Evolutionary conservation across 2,888 invertebrate genomes (phyloP).

Genomic region (Nomada lathburiana): DNA sequence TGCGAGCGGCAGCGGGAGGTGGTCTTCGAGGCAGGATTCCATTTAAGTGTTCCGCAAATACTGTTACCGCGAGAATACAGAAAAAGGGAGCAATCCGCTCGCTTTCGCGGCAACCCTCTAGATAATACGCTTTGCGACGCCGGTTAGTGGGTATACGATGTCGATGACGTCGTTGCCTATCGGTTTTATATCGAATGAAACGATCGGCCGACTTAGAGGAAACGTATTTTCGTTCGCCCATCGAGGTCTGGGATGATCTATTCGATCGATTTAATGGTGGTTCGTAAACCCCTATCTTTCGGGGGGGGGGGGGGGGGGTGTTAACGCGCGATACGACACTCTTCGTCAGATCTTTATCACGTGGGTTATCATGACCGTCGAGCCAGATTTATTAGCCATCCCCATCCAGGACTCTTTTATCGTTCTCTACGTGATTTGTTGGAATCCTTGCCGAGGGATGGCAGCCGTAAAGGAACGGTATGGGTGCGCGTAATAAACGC

Average conservation of each 20-base stretch:
- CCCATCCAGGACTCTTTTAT: neutral
- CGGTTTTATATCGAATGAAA: slow-evolving; percentile 63
- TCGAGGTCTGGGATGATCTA: neutral
- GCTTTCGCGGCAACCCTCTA: slow-evolving; percentile 50
- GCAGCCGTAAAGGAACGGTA: neutral
- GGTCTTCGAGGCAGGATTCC: slow-evolving; percentile 63
- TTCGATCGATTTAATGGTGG: slow-evolving; percentile 1
- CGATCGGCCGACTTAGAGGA: slow-evolving; percentile 36
- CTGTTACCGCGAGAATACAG: slow-evolving; percentile 70
- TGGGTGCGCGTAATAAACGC: neutral
- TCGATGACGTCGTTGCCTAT: slow-evolving; percentile 63
- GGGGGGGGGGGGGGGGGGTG: too few relatives aligned
- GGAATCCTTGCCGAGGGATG: neutral
- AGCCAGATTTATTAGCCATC: neutral
- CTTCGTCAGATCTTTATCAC: slow-evolving; percentile 4
- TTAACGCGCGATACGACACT: neutral
- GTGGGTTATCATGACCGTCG: neutral
- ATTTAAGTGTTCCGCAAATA: slow-evolving; percentile 79
- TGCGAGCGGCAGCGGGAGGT: slow-evolving; percentile 32
- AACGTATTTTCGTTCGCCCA: slow-evolving; percentile 12
- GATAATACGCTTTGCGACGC: slow-evolving; percentile 64
- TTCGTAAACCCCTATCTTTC: neutral
- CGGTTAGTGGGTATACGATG: slow-evolving; percentile 34
- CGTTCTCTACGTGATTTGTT: too few relatives aligned
- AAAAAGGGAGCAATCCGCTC: slow-evolving; percentile 70